A percentile compares a stretch with the other conserved stretches of the same genome.
Conservation (phyloP, 1,140 invertebrate genomes). For the Ostrea edulis region DNA sequence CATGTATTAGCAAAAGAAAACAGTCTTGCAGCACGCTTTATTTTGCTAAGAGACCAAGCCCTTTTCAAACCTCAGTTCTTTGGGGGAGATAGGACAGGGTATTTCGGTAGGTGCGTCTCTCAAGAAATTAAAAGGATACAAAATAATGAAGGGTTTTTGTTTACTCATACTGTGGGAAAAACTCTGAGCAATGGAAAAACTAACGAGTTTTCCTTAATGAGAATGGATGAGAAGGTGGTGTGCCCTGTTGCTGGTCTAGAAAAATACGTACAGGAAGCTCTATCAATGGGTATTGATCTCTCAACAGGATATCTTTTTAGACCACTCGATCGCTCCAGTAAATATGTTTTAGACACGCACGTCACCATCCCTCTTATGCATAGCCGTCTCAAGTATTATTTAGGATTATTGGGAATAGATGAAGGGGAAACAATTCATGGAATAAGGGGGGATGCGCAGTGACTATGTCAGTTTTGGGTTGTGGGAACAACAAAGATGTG, state of each 20-base stretch:
- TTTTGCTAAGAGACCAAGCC: constrained; percentile 51
- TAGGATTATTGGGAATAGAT: constrained; percentile 32
- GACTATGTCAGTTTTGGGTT: too few species aligned
- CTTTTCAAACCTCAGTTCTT: constrained; percentile 52
- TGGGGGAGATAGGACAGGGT: constrained; percentile 47
- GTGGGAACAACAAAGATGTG: too few species aligned
- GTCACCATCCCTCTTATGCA: constrained; percentile 32
- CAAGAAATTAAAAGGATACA: neutral
- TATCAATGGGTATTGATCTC: too few species aligned
- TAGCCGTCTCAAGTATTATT: constrained; percentile 31
- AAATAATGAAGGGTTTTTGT: constrained; percentile 21
- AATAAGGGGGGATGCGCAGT: constrained; percentile 42
- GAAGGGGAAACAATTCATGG: constrained; percentile 8
- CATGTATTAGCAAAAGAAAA: neutral
- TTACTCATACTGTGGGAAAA: constrained; percentile 37
- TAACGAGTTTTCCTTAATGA: constrained; percentile 38
- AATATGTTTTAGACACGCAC: neutral
- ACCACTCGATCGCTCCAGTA: too few species aligned
- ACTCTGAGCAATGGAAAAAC: constrained; percentile 20
- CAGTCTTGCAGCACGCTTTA: neutral
- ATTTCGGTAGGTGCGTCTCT: constrained; percentile 2
- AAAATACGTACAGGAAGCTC: too few species aligned
- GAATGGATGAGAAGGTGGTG: neutral
- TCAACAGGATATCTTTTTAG: too few species aligned
- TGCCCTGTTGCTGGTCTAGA: neutral